Base-by-base conservation (phyloP, 2,888 invertebrate species). In the Ditula angustiorana region DNA sequence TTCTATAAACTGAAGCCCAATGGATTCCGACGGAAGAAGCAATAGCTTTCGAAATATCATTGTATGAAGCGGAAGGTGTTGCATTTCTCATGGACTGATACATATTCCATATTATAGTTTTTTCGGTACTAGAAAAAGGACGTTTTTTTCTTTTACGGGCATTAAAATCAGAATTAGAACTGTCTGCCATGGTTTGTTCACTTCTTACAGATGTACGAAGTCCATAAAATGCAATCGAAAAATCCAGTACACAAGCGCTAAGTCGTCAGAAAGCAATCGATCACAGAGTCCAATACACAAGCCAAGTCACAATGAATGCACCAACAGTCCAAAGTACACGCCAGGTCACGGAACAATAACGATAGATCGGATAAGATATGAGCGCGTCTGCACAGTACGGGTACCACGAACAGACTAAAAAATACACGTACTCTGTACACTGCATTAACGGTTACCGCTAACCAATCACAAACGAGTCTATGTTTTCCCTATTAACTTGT, bases 1-100 rank as follows among this genome's bases (percentile, higher is more conserved):
- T 55, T 41, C 5, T 55, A 3, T 26, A 55, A 1, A 55, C 41
- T 2, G 55, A 55, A 26, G 37, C 24, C 37, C 37, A 37, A 55
- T 55, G 55, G n/a, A 55, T 55, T 5, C 37, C 55, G 16, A 55
- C 13, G 10, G 55, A 41, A 11, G 55, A 26, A 24, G 41, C 41
- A 55, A 55, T 26, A 26, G 55, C 5, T n/a, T 41, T 55, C 49
- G 13, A 28, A 26, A 26, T 49, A 16, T 49, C n/a, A 10, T 35
- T 35, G n/a, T 1, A 5, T 5, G 35, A 10, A n/a, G n/a, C n/a
- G 10, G 35, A n/a, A 11, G 35, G n/a, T 11, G 11, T 35, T 35
- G 35, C n/a, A n/a, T n/a, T n/a, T n/a, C n/a, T n/a, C n/a, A n/a
- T n/a, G n/a, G n/a, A n/a, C n/a, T n/a, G n/a, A n/a, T n/a, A n/a